Evolutionary conservation across 2,888 invertebrate species (phyloP).

Genomic region (Barypeithes pellucidus): DNA sequence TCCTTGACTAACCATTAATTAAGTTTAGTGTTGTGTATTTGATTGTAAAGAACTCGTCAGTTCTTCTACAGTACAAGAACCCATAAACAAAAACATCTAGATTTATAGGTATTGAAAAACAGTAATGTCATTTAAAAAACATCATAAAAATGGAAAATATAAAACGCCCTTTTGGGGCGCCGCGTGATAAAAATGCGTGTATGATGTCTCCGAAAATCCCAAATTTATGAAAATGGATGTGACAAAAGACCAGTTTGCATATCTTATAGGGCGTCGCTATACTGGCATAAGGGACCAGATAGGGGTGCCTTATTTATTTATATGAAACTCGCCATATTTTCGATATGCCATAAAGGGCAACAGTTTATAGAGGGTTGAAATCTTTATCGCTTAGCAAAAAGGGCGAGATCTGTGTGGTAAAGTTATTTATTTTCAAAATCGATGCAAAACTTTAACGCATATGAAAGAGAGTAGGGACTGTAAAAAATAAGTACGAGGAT

Average conservation of each 20-base stretch:
- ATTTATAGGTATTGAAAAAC: constrained; percentile 32
- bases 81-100: not conserved
- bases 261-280: constrained; percentile 59
- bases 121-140: constrained; percentile 40
- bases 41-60: no score
- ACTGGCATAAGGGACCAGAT: constrained; percentile 51
- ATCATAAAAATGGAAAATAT: constrained; percentile 46
- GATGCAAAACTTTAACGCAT: no score
- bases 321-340: constrained; percentile 56
- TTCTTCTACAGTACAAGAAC: no score
- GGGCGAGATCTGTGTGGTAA: not conserved
- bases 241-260: constrained; percentile 68
- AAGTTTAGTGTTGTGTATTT: no score
- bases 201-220: constrained; percentile 61
- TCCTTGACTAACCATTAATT: no score
- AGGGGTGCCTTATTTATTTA: constrained; percentile 56
- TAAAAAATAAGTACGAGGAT: no score
- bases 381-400: constrained; percentile 41
- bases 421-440: not conserved
- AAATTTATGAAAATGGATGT: constrained; percentile 66
- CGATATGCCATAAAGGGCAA: constrained; percentile 52
- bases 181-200: constrained; percentile 56
- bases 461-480: no score
- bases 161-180: constrained; percentile 30
- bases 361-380: constrained; percentile 42